Conservation (phyloP, 2,888 invertebrate genomes). For the Opisthograptis luteolata region DNA sequence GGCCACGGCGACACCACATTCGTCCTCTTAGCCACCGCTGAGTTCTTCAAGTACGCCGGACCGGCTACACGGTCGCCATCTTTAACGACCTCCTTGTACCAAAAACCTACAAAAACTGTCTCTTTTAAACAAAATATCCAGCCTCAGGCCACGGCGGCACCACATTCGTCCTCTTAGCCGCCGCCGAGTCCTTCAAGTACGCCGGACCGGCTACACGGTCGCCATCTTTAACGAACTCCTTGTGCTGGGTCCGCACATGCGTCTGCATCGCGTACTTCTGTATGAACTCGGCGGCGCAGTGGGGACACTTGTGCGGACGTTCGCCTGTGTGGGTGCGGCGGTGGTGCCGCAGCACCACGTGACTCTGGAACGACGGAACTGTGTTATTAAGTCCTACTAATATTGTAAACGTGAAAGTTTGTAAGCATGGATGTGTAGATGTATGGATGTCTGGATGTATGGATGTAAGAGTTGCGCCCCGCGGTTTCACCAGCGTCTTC, state of each 20-base stretch:
- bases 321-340: slow-evolving; percentile 66
- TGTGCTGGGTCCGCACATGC: slow-evolving; percentile 33
- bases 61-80: background rate
- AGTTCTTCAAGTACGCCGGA: too few relatives aligned
- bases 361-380: slow-evolving; percentile 51
- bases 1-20: slow-evolving; percentile 1
- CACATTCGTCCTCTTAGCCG: background rate
- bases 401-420: background rate
- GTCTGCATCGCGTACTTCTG: slow-evolving; percentile 46
- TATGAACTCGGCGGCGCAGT: slow-evolving; percentile 59
- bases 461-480: too few relatives aligned
- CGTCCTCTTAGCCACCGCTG: background rate
- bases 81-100: background rate
- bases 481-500: too few relatives aligned
- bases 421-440: too few relatives aligned
- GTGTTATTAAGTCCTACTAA: background rate
- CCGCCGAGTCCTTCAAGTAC: too few relatives aligned
- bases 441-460: too few relatives aligned
- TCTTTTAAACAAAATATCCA: slow-evolving; percentile 2
- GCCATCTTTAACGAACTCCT: slow-evolving; percentile 14
- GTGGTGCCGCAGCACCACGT: slow-evolving; percentile 59
- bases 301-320: slow-evolving; percentile 54
- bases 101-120: too few relatives aligned
- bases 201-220: background rate
- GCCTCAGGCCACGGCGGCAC: slow-evolving; percentile 1